A percentile compares a stretch with the other conserved stretches of the same genome.
phyloP scores from a whole-genome alignment of 92 coral and sea anemone species.

The Desmophyllum pertusum region DNA sequence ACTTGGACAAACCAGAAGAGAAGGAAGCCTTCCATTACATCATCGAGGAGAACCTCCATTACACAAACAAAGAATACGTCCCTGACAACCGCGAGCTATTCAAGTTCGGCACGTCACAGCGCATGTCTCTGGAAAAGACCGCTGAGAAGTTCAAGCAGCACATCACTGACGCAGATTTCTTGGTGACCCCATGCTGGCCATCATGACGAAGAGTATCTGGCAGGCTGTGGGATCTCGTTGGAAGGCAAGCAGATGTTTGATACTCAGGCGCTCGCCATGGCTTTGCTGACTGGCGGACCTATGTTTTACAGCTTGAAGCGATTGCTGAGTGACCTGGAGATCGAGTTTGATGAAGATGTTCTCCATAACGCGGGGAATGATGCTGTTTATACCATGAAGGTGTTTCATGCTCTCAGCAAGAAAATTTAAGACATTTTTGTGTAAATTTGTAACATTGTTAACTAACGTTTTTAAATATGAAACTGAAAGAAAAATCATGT shows the following conservation, averaged over 20 bases:
- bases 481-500: no score
- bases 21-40: conserved; percentile 4
- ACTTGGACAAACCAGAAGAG: conserved; percentile 34
- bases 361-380: conserved; percentile 81
- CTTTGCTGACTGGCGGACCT: conserved; percentile 42
- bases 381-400: conserved; percentile 70
- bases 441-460: no score
- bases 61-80: conserved; percentile 54
- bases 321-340: conserved; percentile 39
- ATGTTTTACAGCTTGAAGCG: conserved; percentile 44
- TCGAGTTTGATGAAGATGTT: conserved; percentile 34
- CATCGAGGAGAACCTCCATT: conserved; percentile 9
- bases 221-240: not conserved
- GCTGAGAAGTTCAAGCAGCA: conserved; percentile 58
- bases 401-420: conserved; percentile 43
- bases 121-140: conserved; percentile 57
- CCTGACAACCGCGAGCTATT: conserved; percentile 66
- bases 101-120: conserved; percentile 63
- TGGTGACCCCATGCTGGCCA: conserved; percentile 71
- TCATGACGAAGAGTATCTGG: conserved; percentile 8
- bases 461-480: no score
- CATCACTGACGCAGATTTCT: conserved; percentile 42
- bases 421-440: not conserved
- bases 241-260: conserved; percentile 29
- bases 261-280: conserved; percentile 56